Base-by-base conservation (phyloP, 2,797 vertebrate genomes). In the Acrocephalus scirpaceus region DNA sequence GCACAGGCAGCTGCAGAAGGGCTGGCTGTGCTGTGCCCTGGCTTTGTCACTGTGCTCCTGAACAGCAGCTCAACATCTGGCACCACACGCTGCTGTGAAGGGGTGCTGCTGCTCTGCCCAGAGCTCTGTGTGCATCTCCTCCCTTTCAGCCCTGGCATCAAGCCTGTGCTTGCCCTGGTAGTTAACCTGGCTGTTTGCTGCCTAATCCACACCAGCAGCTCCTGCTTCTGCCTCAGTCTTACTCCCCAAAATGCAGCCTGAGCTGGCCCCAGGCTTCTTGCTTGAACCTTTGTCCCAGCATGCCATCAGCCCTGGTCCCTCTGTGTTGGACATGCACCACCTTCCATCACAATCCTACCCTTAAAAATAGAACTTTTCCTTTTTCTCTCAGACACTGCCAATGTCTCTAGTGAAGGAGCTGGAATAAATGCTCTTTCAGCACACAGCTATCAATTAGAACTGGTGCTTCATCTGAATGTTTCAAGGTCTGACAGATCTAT, bases 401-500 rank as follows among this genome's bases (percentile, higher is more conserved):
- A 15, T 36, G 10, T 42, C 48, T 40, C 5, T 10, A 20, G 15
- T 36, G 15, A 50, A 86, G 38, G 29, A 91, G 23, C 53, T 86
- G n/a, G 26, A 61, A 80, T 71, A 76, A 88, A 83, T 64, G 26
- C 6, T 66, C 50, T 83, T 89, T 76, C 64, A 83, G 56, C 54
- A 64, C 4, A 19, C 23, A 81, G 29, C 54, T 61, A 64, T 73
- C 73, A 83, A 29, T 57, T 78, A 81, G 47, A 40, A 48, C 29
- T 64, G 64, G 32, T 61, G 17, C 26, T 93, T 89, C 76, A 80
- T 62, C 48, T 64, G 40, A 57, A 21, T 25, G 25, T 72, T 77
- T 73, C 54, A 65, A 92, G 92, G 69, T 71, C 83, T 88, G 72
- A 75, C 61, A 81, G 29, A n/a, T 60, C 36, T 92, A 77, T 88